A percentile compares a stretch with the other conserved stretches of the same genome.
Evolutionary conservation across 2,888 invertebrate species (phyloP).

Genomic region (Alloscopus bannaensis): DNA sequence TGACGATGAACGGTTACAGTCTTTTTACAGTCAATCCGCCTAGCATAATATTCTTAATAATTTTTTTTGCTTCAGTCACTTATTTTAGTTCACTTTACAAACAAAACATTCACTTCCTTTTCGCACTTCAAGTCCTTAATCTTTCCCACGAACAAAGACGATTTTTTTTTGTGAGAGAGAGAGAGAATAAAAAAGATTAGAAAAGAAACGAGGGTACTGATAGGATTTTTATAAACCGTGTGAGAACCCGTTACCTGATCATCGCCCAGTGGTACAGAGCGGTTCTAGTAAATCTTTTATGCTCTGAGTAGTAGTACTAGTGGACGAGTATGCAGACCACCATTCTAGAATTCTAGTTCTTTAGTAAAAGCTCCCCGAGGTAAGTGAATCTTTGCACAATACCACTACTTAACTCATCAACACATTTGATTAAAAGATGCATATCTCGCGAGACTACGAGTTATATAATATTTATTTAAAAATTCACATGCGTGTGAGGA

Average conservation of each 20-base stretch:
- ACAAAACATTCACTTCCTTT: neutral
- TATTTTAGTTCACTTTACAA: no score
- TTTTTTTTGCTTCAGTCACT: no score
- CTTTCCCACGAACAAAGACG: constrained; percentile 9
- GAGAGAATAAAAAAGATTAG: constrained; percentile 2
- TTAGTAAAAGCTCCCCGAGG: neutral
- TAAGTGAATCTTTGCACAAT: constrained; percentile 3
- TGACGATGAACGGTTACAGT: no score
- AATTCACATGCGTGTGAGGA: no score
- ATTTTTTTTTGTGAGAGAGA: neutral
- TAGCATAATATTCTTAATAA: no score
- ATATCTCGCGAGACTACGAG: no score
- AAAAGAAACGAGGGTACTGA: constrained; percentile 21
- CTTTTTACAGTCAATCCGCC: no score
- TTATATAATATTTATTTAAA: no score
- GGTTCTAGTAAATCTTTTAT: neutral
- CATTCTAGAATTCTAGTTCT: constrained; percentile 6
- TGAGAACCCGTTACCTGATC: constrained; percentile 24
- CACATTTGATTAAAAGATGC: no score
- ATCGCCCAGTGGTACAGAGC: neutral
- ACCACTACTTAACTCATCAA: neutral
- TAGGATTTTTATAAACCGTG: constrained; percentile 19
- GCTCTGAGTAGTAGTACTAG: neutral
- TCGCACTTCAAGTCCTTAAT: neutral
- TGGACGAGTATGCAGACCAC: neutral